Evolutionary conservation across 2,888 invertebrate species (phyloP), one percentile per base, ranked within the genome.

Genomic region (Acrocera orbiculus): DNA sequence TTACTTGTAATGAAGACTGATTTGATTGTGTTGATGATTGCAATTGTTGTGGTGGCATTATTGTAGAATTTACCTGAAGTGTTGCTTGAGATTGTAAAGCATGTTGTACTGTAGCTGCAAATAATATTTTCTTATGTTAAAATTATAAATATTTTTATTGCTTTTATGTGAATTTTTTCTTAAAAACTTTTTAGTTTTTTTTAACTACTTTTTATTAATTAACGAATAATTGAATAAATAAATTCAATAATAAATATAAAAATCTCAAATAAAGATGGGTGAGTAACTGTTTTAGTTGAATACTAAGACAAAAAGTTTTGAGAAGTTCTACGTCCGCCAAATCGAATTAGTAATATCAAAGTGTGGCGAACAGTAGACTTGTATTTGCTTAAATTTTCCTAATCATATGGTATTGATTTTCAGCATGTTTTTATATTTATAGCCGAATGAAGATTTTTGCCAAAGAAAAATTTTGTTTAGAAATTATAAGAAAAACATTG

Each of bases 41-140:
- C 36, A 54, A 54, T 38, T 54, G 50, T 43, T 52, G 57, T 36
- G 56, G 53, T 23, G 54, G 53, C 52, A 58, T 54, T 35, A 56
- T 54, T n/a, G 54, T 46, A 17, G 52, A 50, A 38, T 34, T 38
- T 11, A 38, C 38, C 27, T 39, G 36, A 17, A 38, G 32, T 19
- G 30, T 32, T 13, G 33, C 52, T 30, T 48, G 42, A 20, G 43
- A 44, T 42, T 54, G 49, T 41, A 60, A 49, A 37, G 56, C 49
- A 47, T 61, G 57, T 35, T 58, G 47, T 43, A 58, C 52, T 29
- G 38, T 37, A 46, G 59, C 57, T 59, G 40, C 5, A 49, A 51
- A 15, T 3, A 29, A 26, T n/a, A 8, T n/a, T 5, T n/a, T 13
- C n/a, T n/a, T n/a, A n/a, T n/a, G n/a, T n/a, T n/a, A n/a, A n/a